Percentiles rank a stretch among this genome's conserved stretches.
Evolutionary conservation across 37 sponge, comb jelly and placozoan species (phyloP).

Genomic region (Axinella damicornis): DNA sequence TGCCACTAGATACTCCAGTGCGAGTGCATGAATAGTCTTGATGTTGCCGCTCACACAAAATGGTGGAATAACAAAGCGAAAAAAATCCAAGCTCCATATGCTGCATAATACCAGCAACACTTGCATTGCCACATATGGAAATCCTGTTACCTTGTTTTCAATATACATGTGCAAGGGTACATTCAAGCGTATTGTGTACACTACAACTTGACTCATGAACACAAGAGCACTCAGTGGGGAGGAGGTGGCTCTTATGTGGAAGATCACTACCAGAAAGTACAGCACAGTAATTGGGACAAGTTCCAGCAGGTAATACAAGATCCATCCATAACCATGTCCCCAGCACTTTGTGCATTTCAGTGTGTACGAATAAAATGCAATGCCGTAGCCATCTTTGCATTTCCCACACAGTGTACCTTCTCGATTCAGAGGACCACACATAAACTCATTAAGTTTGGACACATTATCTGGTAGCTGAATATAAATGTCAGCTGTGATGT

Average conservation of each 20-base stretch:
- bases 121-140: too few relatives aligned
- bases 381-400: background rate
- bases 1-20: conserved; percentile 9
- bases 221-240: conserved; percentile 1
- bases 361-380: background rate
- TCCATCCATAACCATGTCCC: background rate
- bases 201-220: background rate
- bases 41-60: conserved; percentile 2
- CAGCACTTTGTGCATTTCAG: background rate
- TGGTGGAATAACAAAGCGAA: conserved; percentile 6
- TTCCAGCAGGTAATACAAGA: background rate
- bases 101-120: background rate
- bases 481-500: background rate
- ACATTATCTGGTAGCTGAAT: background rate
- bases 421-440: conserved; percentile 9
- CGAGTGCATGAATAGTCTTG: background rate
- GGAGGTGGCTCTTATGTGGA: background rate
- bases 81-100: conserved; percentile 34
- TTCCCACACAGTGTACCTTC: background rate
- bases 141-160: background rate
- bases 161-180: background rate
- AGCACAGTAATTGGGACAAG: background rate
- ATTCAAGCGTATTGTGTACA: background rate
- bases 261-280: background rate
- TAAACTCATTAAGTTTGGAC: background rate